Conservation (phyloP, 2,113 vertebrate genomes). For the Pangasianodon gigas region DNA sequence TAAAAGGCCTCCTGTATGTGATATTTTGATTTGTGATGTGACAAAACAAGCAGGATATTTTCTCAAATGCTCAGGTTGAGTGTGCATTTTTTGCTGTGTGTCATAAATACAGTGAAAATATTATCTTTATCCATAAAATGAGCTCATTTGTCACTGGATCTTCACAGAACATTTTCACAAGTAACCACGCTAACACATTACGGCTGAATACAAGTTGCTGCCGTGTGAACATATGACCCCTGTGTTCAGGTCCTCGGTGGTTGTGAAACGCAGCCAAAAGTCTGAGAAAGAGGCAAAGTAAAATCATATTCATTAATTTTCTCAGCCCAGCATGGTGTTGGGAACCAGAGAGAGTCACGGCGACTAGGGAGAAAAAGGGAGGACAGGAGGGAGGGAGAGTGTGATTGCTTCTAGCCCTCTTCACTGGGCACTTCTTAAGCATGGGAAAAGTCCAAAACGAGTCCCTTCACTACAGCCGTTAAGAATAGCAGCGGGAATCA, state of each 20-base stretch:
- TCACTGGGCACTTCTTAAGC: slow-evolving; percentile 14
- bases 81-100: background rate
- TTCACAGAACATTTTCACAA: slow-evolving; percentile 29
- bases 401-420: background rate
- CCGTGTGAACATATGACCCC: slow-evolving; percentile 61
- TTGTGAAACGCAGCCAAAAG: slow-evolving; percentile 57
- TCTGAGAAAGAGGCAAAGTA: slow-evolving; percentile 72
- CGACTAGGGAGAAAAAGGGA: slow-evolving; percentile 57
- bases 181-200: slow-evolving; percentile 16
- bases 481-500: slow-evolving; percentile 57
- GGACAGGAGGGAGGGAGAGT: slow-evolving; percentile 17
- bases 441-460: slow-evolving; percentile 5
- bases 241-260: slow-evolving; percentile 54
- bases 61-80: background rate
- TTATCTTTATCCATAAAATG: background rate
- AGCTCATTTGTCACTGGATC: slow-evolving; percentile 20
- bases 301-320: slow-evolving; percentile 85
- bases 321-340: slow-evolving; percentile 72
- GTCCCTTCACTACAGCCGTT: slow-evolving; percentile 34
- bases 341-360: slow-evolving; percentile 67
- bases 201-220: background rate
- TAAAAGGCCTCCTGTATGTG: background rate
- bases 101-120: background rate
- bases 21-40: background rate
- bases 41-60: background rate